Percentiles rank a stretch among this genome's conserved stretches.
These are phyloP conservation scores for Scaptomyza montana DNA, from an alignment of 1,140 invertebrate species.

Conservation along the genomic window DNA sequence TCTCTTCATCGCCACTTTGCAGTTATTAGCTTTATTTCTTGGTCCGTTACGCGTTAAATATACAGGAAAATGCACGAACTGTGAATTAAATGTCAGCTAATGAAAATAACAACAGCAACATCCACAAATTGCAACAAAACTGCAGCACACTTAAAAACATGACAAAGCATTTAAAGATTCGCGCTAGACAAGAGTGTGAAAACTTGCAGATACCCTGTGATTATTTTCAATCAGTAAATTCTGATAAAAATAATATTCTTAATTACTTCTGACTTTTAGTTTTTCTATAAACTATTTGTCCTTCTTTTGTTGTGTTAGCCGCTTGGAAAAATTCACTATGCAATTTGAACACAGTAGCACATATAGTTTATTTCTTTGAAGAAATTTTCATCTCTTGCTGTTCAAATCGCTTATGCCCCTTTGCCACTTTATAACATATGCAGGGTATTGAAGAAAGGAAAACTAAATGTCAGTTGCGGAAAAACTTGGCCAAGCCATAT, in stretches of 20 bases:
- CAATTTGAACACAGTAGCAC: too few species aligned
- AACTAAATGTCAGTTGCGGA: constrained; percentile 72
- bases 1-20: neutral
- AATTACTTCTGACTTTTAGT: too few species aligned
- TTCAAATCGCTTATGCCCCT: too few species aligned
- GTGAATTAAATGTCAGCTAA: constrained; percentile 34
- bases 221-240: too few species aligned
- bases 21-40: constrained; percentile 34
- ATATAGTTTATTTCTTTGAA: too few species aligned
- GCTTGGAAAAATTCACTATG: too few species aligned
- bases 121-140: constrained; percentile 17
- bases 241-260: too few species aligned
- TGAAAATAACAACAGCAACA: constrained; percentile 5
- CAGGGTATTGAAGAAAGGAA: constrained; percentile 49
- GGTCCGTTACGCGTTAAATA: constrained; percentile 40
- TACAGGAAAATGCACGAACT: constrained; percentile 45
- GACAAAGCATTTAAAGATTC: constrained; percentile 29
- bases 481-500: constrained; percentile 57
- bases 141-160: constrained; percentile 23
- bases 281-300: too few species aligned
- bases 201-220: constrained; percentile 9
- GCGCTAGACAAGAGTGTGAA: too few species aligned
- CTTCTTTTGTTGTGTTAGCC: too few species aligned
- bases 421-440: neutral
- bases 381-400: too few species aligned